Conservation (phyloP, 2,888 invertebrate species). For the Tiphia femorata region DNA sequence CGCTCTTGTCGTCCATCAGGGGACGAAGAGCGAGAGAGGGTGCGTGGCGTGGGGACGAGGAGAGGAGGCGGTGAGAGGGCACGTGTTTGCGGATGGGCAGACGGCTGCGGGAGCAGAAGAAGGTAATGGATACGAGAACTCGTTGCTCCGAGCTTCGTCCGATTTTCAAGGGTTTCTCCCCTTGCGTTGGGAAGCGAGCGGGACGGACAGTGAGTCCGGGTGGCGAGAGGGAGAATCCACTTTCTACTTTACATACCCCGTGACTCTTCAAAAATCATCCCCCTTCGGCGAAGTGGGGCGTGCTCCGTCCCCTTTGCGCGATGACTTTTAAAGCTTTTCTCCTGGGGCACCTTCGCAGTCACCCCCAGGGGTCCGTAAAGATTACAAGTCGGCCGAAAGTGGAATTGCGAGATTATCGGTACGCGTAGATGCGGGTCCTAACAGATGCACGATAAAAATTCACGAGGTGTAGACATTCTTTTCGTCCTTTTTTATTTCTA, state of each 20-base stretch:
- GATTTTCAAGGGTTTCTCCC: conserved; percentile 39
- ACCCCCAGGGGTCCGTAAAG: neutral
- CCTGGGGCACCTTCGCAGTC: neutral
- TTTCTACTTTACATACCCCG: conserved; percentile 46
- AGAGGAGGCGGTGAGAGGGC: conserved; percentile 28
- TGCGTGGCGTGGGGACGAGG: neutral
- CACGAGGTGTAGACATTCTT: too few species aligned
- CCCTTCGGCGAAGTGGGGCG: conserved; percentile 26
- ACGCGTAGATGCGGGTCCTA: too few species aligned
- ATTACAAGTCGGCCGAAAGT: too few species aligned
- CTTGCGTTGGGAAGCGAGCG: conserved; percentile 5
- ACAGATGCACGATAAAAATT: too few species aligned
- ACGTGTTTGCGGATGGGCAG: conserved; percentile 48
- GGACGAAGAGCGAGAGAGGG: conserved; percentile 14
- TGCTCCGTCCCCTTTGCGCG: too few species aligned
- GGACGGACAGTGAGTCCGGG: conserved; percentile 17
- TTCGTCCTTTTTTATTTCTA: too few species aligned
- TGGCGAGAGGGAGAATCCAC: conserved; percentile 32
- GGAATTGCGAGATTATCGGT: too few species aligned
- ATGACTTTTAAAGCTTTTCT: conserved; percentile 4
- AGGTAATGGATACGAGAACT: conserved; percentile 57
- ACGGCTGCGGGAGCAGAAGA: conserved; percentile 35
- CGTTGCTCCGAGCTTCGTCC: conserved; percentile 31
- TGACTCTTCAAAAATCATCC: conserved; percentile 38
- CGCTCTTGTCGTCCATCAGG: neutral